phyloP scores from a whole-genome alignment of 1,140 invertebrate species.

The Cryptotermes secundus region DNA sequence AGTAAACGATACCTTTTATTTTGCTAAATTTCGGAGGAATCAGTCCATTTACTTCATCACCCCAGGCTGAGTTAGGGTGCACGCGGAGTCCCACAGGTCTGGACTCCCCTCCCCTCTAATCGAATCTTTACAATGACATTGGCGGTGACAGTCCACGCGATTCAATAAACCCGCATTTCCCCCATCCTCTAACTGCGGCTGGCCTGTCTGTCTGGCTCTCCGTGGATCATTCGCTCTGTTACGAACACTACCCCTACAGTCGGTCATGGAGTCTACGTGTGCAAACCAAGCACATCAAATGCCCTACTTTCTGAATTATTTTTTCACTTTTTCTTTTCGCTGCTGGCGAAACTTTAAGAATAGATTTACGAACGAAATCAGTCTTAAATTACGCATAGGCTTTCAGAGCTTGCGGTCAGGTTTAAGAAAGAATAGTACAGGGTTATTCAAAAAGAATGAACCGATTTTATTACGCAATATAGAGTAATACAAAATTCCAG shows the following conservation, averaged over 20 bases:
- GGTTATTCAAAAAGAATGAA: too few relatives aligned
- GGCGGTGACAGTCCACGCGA: neutral
- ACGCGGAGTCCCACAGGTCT: neutral
- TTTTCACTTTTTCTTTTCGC: too few relatives aligned
- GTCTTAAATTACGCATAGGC: too few relatives aligned
- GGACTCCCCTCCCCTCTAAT: neutral
- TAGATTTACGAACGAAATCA: too few relatives aligned
- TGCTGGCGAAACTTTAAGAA: too few relatives aligned
- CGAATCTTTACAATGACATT: constrained; percentile 12
- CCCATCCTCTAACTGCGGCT: too few relatives aligned
- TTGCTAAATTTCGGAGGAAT: constrained; percentile 8
- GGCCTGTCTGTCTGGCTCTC: neutral
- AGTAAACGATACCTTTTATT: constrained; percentile 15
- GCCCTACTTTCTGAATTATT: neutral
- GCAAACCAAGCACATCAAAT: neutral
- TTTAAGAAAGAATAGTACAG: too few relatives aligned
- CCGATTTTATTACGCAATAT: too few relatives aligned
- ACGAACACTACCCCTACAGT: neutral
- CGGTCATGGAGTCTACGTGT: neutral
- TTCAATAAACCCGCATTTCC: neutral
- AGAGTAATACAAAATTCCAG: too few relatives aligned
- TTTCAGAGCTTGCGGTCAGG: too few relatives aligned
- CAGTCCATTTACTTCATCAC: neutral
- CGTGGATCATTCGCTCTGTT: neutral
- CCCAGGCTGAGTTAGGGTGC: neutral